Evolutionary conservation across 2,113 vertebrate genomes (phyloP).

Genomic region (Tupaia chinensis): DNA sequence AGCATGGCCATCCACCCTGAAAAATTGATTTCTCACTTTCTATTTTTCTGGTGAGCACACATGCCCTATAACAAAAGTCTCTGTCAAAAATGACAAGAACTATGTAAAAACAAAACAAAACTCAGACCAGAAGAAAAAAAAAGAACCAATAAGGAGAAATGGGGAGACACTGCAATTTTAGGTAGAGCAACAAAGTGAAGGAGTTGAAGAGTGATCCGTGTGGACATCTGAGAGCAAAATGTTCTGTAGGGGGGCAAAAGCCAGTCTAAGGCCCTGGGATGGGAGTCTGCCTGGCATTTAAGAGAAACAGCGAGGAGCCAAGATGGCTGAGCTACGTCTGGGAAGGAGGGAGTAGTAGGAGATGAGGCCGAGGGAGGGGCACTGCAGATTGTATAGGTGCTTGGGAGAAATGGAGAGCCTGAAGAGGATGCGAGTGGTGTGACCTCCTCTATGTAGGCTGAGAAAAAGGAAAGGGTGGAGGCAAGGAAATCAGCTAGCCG

Average conservation of each 20-base stretch:
- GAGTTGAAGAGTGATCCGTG: not conserved
- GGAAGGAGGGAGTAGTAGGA: not conserved
- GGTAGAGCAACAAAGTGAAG: not conserved
- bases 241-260: not conserved
- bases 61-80: too few species aligned
- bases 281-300: not conserved
- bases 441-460: not conserved
- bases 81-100: not conserved
- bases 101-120: too few species aligned
- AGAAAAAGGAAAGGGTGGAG: not conserved
- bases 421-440: not conserved
- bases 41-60: too few species aligned
- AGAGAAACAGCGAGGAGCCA: not conserved
- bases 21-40: too few species aligned
- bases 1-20: too few species aligned
- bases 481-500: not conserved
- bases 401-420: not conserved
- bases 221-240: not conserved
- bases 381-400: rapidly evolving
- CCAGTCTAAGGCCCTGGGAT: not conserved
- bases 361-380: not conserved
- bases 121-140: not conserved
- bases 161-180: not conserved
- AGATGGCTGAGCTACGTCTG: not conserved
- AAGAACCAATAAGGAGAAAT: not conserved